These are phyloP conservation scores for Andrena cerasifolii DNA, from an alignment of 1,140 invertebrate genomes.

Conservation along the genomic window DNA sequence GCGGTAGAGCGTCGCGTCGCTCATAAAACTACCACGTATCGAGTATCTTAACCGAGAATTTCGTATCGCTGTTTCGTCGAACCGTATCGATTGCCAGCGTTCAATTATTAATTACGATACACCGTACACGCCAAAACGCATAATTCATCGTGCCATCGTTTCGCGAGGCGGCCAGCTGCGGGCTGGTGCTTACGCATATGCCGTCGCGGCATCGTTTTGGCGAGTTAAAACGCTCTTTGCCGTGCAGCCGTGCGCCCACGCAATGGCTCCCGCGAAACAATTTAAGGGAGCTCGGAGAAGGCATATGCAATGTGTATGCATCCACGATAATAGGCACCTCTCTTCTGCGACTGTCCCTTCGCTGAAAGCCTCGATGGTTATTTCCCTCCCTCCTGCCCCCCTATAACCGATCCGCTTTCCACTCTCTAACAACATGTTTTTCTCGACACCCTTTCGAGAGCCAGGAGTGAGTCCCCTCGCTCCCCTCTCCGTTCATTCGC, in stretches of 20 bases:
- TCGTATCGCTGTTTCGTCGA: neutral
- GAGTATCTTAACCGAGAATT: neutral
- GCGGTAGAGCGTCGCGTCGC: neutral
- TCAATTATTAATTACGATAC: constrained; percentile 40
- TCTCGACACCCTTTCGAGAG: constrained; percentile 71
- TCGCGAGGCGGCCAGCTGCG: constrained; percentile 34
- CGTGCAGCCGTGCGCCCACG: constrained; percentile 17
- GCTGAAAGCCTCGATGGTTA: neutral
- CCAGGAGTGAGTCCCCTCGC: constrained; percentile 43
- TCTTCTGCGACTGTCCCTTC: constrained; percentile 14
- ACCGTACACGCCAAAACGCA: neutral
- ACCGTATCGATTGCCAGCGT: constrained; percentile 32
- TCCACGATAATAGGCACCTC: constrained; percentile 49
- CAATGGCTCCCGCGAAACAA: constrained; percentile 17
- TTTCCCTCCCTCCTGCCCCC: constrained; percentile 3
- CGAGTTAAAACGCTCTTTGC: constrained; percentile 45
- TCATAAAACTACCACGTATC: neutral
- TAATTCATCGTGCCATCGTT: constrained; percentile 39
- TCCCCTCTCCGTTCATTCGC: constrained; percentile 25
- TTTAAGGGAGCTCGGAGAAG: constrained; percentile 12
- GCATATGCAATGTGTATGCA: constrained; percentile 16
- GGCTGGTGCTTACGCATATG: constrained; percentile 33
- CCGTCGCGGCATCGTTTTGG: constrained; percentile 35
- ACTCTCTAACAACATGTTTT: constrained; percentile 73
- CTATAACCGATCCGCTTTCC: neutral